Conservation (phyloP, 2,888 invertebrate species). For the Polietes domitor region DNA sequence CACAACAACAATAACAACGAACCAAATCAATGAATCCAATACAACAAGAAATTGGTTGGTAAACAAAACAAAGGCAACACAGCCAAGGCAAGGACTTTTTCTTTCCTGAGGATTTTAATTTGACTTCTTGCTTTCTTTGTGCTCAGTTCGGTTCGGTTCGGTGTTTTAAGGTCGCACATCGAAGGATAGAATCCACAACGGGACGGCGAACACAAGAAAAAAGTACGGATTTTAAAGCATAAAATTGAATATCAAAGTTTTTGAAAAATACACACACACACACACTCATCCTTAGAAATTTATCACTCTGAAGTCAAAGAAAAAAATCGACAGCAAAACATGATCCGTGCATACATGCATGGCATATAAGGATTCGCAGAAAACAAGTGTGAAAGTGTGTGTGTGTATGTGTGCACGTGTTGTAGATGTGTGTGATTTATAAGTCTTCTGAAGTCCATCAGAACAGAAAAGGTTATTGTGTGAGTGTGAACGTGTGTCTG, state of each 20-base stretch:
- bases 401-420: background rate
- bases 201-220: background rate
- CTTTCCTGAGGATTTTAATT: background rate
- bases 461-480: background rate
- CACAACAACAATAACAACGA: conserved; percentile 18
- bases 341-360: too few species aligned
- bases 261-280: background rate
- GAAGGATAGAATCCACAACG: background rate
- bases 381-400: background rate
- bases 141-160: background rate
- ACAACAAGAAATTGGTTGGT: background rate
- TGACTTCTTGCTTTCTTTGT: background rate
- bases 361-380: background rate
- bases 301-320: background rate
- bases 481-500: background rate
- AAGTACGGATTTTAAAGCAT: background rate
- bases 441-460: background rate
- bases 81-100: background rate
- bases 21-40: conserved; percentile 9
- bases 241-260: background rate
- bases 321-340: background rate
- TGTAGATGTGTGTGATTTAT: background rate
- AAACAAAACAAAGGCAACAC: conserved; percentile 11
- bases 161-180: background rate
- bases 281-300: background rate